Conservation (phyloP, 2,888 invertebrate genomes). For the Malthinus seriepunctatus region DNA sequence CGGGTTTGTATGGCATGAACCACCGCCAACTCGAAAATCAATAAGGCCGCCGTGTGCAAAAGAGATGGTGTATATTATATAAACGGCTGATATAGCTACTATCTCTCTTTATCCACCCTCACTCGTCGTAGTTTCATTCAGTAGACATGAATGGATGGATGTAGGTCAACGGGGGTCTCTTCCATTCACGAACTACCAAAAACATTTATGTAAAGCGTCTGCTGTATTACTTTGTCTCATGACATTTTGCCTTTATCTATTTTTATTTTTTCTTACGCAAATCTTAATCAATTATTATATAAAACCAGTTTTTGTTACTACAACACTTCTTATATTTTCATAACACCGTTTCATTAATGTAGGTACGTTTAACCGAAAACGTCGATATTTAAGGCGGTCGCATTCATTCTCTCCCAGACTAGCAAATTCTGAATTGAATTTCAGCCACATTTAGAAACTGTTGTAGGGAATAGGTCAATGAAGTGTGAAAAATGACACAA, state of each 20-base stretch:
- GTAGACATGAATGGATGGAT: slow-evolving; percentile 48
- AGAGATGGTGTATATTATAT: slow-evolving; percentile 8
- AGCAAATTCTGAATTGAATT: background rate
- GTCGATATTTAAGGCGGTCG: slow-evolving; percentile 10
- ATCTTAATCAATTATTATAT: background rate
- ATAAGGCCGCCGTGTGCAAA: slow-evolving; percentile 27
- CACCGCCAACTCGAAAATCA: slow-evolving; percentile 39
- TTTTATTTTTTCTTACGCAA: background rate
- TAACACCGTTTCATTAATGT: background rate
- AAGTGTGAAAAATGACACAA: background rate
- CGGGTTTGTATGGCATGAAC: slow-evolving; percentile 23
- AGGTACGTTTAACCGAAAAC: slow-evolving; percentile 19
- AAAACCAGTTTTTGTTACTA: background rate
- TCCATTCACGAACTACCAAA: slow-evolving; percentile 41
- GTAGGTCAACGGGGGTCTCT: slow-evolving; percentile 43
- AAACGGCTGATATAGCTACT: slow-evolving; percentile 23
- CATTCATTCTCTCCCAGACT: background rate
- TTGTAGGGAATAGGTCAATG: background rate
- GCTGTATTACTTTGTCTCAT: slow-evolving; percentile 8
- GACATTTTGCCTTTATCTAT: slow-evolving; percentile 7
- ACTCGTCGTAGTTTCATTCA: slow-evolving; percentile 43
- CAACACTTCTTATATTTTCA: background rate
- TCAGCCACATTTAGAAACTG: too few relatives aligned
- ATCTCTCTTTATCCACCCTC: slow-evolving; percentile 31
- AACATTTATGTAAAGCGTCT: slow-evolving; percentile 26